Conservation (phyloP, 2,888 invertebrate genomes). For the Sinodicranocentrus sp. region DNA sequence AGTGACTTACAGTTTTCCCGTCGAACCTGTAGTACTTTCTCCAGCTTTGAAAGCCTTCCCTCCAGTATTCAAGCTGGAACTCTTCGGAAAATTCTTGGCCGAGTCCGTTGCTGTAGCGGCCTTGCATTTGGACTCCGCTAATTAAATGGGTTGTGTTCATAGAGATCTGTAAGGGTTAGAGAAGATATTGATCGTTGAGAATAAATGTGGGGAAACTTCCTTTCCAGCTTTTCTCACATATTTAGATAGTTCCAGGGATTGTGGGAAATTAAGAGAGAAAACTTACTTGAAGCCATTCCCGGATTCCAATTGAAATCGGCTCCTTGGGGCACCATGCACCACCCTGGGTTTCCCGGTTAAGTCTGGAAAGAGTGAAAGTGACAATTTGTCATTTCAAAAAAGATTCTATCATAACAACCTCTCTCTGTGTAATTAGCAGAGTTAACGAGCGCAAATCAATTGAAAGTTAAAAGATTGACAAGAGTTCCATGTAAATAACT, state of each 20-base stretch:
- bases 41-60: constrained; percentile 83
- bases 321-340: constrained; percentile 89
- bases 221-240: too few species aligned
- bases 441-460: too few species aligned
- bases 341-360: constrained; percentile 84
- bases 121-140: constrained; percentile 87
- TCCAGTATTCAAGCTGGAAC: constrained; percentile 85
- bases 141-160: constrained; percentile 82
- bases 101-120: constrained; percentile 83
- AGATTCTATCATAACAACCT: too few species aligned
- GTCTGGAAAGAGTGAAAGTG: constrained; percentile 79
- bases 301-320: constrained; percentile 83
- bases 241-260: too few species aligned
- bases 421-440: too few species aligned
- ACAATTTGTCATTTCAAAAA: too few species aligned
- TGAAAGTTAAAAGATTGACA: too few species aligned
- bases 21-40: constrained; percentile 84
- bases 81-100: constrained; percentile 87
- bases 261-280: too few species aligned
- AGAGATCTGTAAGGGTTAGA: constrained; percentile 64
- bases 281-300: constrained; percentile 82
- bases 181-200: not conserved
- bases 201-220: not conserved
- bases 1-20: constrained; percentile 82
- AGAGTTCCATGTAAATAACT: too few species aligned